Percentiles rank a stretch among this genome's conserved stretches.
Conservation (phyloP, 2,113 vertebrate genomes). For the Miniopterus natalensis region DNA sequence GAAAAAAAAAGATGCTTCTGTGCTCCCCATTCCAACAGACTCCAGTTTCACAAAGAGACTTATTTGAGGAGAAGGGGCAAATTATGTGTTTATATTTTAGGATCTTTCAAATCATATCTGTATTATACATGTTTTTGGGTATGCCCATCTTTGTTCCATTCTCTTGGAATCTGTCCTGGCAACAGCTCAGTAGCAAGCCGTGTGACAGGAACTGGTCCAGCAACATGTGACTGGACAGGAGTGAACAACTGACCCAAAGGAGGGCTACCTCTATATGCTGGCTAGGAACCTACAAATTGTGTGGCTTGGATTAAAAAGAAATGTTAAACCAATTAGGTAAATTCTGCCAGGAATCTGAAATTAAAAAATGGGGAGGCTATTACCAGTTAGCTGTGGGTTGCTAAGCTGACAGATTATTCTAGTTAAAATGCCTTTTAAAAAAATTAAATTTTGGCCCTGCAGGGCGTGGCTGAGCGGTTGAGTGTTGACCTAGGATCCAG, state of each 20-base stretch:
- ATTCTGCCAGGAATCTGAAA: not conserved
- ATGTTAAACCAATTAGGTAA: not conserved
- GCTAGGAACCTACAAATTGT: not conserved
- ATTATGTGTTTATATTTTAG: not conserved
- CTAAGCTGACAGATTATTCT: not conserved
- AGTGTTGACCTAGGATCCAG: too few relatives aligned
- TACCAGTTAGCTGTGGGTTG: not conserved
- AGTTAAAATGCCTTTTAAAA: not conserved
- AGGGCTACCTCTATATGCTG: not conserved
- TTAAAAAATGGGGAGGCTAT: not conserved
- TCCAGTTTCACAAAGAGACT: not conserved
- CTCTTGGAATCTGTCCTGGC: not conserved
- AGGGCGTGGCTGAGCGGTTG: too few relatives aligned
- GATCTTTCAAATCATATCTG: slow-evolving; percentile 5
- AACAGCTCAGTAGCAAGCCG: not conserved
- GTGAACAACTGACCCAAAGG: not conserved
- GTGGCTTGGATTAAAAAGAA: slow-evolving; percentile 7
- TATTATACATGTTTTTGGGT: not conserved
- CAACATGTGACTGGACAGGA: not conserved
- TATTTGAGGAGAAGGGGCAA: not conserved
- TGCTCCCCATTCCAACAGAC: not conserved
- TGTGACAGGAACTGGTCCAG: not conserved
- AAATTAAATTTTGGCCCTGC: too few relatives aligned
- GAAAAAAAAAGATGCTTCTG: not conserved
- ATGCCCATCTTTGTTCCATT: not conserved